Base-by-base conservation (phyloP, 92 coral and sea anemone genomes). In the Scolanthus callimorphus region DNA sequence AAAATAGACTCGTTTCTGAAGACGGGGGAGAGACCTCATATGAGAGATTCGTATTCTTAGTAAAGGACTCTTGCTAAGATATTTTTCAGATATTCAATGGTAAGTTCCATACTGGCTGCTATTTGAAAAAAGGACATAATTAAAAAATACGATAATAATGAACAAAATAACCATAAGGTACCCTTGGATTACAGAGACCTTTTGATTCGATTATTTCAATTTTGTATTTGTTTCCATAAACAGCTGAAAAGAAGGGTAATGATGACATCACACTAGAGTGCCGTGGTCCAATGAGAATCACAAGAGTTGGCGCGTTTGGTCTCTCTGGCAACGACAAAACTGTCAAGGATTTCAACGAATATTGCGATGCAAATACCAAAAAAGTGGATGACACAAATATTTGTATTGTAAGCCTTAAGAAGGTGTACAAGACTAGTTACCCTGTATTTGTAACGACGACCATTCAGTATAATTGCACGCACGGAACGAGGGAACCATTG, bases 221-320 rank as follows among this genome's bases (percentile, higher is more conserved):
- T n/a, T n/a, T n/a, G n/a, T n/a, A n/a, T n/a, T n/a, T n/a, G n/a
- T n/a, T n/a, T n/a, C n/a, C n/a, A n/a, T n/a, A n/a, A n/a, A n/a
- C n/a, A n/a, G n/a, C n/a, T n/a, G n/a, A n/a, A n/a, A n/a, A 85
- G 10, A 81, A 62, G 34, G 96, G 90, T 11, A 87, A 87, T 47
- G 82, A 82, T 39, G 90, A 87, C 67, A 82, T 87, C 63, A 60
- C 86, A 1, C 74, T 87, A 47, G 72, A 69, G 69, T 87, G 96
- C 27, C 50, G 45, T 2, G 96, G 96, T 3, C 57, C 83, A 0
- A 56, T 87, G 50, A 29, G 56, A 45, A 77, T 87, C 30, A 69
- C 51, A 9, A 71, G 80, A 37, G 85, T 87, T 17, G 28, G 55
- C 15, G 89, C 89, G 13, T 87, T 78, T 39, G 96, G 81, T 31